Evolutionary conservation across 2,113 vertebrate species (phyloP), one percentile per base, ranked within the genome.

Genomic region (Epinephelus fuscoguttatus): DNA sequence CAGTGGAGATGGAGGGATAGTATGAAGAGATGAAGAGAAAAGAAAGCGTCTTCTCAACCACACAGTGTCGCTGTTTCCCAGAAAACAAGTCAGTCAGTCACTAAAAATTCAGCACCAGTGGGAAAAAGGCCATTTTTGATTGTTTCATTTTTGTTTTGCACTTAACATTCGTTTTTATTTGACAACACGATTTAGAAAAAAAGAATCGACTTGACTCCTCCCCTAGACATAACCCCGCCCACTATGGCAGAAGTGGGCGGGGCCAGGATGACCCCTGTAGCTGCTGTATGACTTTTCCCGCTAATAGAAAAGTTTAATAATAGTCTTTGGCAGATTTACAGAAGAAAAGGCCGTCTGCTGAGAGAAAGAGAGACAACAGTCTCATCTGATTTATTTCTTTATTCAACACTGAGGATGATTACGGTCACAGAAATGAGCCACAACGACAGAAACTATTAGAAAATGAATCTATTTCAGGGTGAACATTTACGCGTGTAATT

Each of bases 311-410:
- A 82, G 52, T 78, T 84, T 75, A 86, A 76, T 52, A 84, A 89
- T 80, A 87, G 92, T 96, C 95, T 96, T 95, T 96, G 94, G 94
- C 93, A 93, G 90, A 92, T 91, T 94, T 87, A 92, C 89, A 91
- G 82, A 91, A 88, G 85, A 7, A 91, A 90, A 87, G 85, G 73
- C 33, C n/a, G 15, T 72, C 80, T 62, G 86, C n/a, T 76, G 57
- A 23, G 33, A 59, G 18, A 72, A 18, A 49, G 25, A 62, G 7
- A 62, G 47, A 71, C 47, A 75, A 75, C 15, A 55, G 30, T 33
- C 47, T 50, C 21, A n/a, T 30, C 9, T 25, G 15, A 60, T 47
- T 73, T n/a, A n/a, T 11, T 23, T 60, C 52, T 27, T 9, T 27
- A 27, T 19, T 78, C 1, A 14, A 2, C 11, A 45, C 27, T 49